Percentiles rank a stretch among this genome's conserved stretches.
Conservation (phyloP, 2,113 vertebrate genomes). For the Podarcis muralis region DNA sequence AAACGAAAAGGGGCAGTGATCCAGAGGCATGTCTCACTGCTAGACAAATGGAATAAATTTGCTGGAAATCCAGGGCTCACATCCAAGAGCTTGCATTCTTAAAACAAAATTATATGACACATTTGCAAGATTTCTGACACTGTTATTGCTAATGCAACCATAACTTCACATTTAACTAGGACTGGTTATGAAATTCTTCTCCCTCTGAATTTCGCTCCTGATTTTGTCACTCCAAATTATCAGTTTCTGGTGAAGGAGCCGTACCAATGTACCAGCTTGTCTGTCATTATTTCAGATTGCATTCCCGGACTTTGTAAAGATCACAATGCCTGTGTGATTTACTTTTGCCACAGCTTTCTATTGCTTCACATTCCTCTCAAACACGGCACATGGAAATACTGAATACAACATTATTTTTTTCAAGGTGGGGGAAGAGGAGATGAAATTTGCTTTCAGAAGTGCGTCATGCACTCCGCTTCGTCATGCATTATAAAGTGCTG, state of each 20-base stretch:
- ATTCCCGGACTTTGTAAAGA: background rate
- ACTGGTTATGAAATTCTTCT: background rate
- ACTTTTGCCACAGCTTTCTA: background rate
- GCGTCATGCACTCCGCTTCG: too few relatives aligned
- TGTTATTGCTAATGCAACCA: slow-evolving; percentile 47
- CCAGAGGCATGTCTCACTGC: slow-evolving; percentile 52
- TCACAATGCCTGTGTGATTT: background rate
- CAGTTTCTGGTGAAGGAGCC: background rate
- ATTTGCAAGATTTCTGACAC: slow-evolving; percentile 52
- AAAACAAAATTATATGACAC: slow-evolving; percentile 63
- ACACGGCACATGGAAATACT: background rate
- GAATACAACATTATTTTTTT: background rate
- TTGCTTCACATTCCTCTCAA: background rate
- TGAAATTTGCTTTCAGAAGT: too few relatives aligned
- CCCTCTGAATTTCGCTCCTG: background rate
- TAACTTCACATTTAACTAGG: slow-evolving; percentile 57
- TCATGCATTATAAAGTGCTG: background rate
- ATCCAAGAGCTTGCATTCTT: slow-evolving; percentile 59
- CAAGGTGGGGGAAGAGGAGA: background rate
- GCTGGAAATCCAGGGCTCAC: slow-evolving; percentile 57
- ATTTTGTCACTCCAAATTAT: background rate
- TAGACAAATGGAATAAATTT: slow-evolving; percentile 65
- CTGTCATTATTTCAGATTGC: background rate
- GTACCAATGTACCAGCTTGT: background rate
- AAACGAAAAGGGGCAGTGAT: slow-evolving; percentile 53